phyloP scores from a whole-genome alignment of 2,888 invertebrate species.

The Lithosia quadra region DNA sequence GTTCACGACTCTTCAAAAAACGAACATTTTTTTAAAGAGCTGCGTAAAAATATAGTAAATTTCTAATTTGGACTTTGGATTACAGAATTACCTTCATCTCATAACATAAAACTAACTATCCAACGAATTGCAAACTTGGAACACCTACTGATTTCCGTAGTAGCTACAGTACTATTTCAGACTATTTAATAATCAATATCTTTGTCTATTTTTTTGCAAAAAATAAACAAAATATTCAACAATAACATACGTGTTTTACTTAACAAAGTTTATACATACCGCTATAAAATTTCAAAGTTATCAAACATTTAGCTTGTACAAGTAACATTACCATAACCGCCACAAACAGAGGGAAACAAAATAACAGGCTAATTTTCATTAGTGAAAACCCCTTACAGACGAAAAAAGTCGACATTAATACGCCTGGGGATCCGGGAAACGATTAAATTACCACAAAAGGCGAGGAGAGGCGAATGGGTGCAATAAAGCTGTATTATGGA shows the following conservation, averaged over 20 bases:
- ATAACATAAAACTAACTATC: not conserved
- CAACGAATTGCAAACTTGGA: no score
- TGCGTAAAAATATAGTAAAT: no score
- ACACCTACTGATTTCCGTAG: no score
- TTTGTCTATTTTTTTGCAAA: no score
- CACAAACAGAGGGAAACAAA: slow-evolving; percentile 44
- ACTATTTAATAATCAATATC: no score
- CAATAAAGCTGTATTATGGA: slow-evolving; percentile 67
- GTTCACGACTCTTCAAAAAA: no score
- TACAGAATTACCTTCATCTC: not conserved
- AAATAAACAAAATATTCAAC: not conserved
- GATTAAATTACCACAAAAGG: slow-evolving; percentile 79
- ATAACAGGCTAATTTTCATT: slow-evolving; percentile 61
- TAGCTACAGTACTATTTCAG: no score
- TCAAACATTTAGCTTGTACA: slow-evolving; percentile 3
- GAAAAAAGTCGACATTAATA: slow-evolving; percentile 60
- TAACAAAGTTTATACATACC: not conserved
- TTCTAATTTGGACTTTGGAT: not conserved
- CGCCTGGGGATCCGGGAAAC: slow-evolving; percentile 60
- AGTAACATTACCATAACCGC: slow-evolving; percentile 13
- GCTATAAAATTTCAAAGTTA: slow-evolving; percentile 2
- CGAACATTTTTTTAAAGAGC: no score
- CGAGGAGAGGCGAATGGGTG: slow-evolving; percentile 66
- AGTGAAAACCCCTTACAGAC: slow-evolving; percentile 45
- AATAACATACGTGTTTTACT: not conserved